phyloP scores from a whole-genome alignment of 2,113 vertebrate species.

The Trichomycterus rosablanca region DNA sequence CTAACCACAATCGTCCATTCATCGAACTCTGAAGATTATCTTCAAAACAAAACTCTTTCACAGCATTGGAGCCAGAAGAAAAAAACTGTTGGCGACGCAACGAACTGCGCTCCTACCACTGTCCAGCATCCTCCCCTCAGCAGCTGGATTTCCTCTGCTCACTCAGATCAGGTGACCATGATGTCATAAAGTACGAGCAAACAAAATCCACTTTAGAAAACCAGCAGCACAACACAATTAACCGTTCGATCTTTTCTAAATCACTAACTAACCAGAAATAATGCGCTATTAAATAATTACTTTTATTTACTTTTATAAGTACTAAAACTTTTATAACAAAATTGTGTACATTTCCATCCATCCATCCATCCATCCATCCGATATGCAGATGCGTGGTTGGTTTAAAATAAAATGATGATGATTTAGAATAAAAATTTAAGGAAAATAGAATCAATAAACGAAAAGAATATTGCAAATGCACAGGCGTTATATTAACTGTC shows the following conservation, averaged over 20 bases:
- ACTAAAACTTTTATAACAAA: no score
- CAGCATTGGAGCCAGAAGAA: background rate
- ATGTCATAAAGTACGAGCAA: constrained; percentile 62
- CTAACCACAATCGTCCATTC: background rate
- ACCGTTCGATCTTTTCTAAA: constrained; percentile 11
- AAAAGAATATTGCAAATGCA: no score
- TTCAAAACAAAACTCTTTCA: constrained; percentile 18
- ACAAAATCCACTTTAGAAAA: constrained; percentile 60
- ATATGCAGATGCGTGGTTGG: no score
- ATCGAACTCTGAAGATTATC: background rate
- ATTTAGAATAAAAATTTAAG: no score
- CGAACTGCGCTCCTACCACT: constrained; percentile 50
- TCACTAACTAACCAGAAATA: background rate
- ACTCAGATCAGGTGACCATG: constrained; percentile 60
- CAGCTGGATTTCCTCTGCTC: constrained; percentile 49
- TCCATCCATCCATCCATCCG: no score
- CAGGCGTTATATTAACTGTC: no score
- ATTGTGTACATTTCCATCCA: no score
- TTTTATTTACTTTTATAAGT: background rate
- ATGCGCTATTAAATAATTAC: background rate
- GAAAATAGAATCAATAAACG: no score
- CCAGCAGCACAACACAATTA: constrained; percentile 5
- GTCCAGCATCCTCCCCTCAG: constrained; percentile 64
- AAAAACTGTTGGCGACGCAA: constrained; percentile 35
- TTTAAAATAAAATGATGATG: no score